phyloP scores from a whole-genome alignment of 2,113 vertebrate genomes.

The Oplegnathus fasciatus region DNA sequence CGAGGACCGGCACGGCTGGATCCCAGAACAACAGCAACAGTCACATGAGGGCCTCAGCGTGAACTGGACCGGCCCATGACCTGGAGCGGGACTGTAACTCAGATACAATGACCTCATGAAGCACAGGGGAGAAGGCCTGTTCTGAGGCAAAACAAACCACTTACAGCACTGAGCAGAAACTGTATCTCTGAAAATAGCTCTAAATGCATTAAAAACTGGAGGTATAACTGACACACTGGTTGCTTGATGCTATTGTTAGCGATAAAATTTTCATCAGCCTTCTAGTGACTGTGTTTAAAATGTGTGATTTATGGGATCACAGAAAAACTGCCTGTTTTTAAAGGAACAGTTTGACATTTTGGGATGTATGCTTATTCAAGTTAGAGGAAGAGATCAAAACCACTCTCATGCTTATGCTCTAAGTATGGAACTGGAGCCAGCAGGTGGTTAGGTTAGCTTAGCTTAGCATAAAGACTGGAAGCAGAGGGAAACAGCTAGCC shows the following conservation, averaged over 20 bases:
- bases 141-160: conserved; percentile 49
- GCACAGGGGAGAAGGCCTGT: conserved; percentile 54
- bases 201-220: conserved; percentile 32
- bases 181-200: conserved; percentile 17
- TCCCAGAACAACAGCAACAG: conserved; percentile 73
- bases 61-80: conserved; percentile 67
- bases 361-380: not conserved
- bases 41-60: conserved; percentile 74
- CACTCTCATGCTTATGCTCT: not conserved
- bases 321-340: conserved; percentile 1
- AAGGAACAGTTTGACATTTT: conserved; percentile 10
- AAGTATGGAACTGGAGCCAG: conserved; percentile 18
- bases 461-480: not conserved
- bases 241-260: not conserved
- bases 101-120: conserved; percentile 79
- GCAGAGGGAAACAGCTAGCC: too few relatives aligned
- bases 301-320: not conserved
- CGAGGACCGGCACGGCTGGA: conserved; percentile 61
- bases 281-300: not conserved
- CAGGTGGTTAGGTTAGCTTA: not conserved
- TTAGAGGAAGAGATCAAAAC: not conserved
- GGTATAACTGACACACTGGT: not conserved
- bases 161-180: conserved; percentile 21
- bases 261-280: not conserved
- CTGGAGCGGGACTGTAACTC: conserved; percentile 67